These are phyloP conservation scores for Acanthosoma haemorrhoidale DNA, from an alignment of 2,888 invertebrate species.

Conservation along the genomic window DNA sequence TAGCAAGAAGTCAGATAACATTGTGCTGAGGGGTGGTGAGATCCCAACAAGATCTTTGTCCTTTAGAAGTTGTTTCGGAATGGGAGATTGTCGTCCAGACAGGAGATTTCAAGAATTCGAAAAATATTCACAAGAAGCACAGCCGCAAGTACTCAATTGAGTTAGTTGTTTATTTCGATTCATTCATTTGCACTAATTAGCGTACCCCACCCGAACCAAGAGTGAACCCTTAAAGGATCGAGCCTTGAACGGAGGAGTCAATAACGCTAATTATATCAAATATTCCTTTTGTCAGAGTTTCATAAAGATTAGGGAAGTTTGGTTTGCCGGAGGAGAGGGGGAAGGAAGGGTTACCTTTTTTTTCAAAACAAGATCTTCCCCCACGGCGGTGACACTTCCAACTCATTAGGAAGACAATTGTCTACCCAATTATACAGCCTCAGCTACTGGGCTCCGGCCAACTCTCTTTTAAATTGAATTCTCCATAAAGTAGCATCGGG, in stretches of 20 bases:
- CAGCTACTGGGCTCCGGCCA: too few species aligned
- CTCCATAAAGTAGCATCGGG: background rate
- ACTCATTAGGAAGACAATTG: conserved; percentile 27
- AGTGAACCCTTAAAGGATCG: background rate
- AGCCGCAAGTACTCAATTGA: too few species aligned
- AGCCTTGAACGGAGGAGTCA: background rate
- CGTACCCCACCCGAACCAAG: background rate
- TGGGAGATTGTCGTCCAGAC: too few species aligned
- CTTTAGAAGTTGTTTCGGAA: too few species aligned
- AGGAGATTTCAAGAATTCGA: too few species aligned
- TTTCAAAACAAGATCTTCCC: background rate
- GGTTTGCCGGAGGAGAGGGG: background rate
- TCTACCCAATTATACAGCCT: conserved; percentile 14
- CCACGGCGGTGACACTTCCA: conserved; percentile 16
- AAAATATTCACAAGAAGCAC: too few species aligned
- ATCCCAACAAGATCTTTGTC: too few species aligned
- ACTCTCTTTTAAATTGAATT: conserved; percentile 2
- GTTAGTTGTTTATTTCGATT: background rate
- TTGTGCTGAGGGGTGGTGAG: too few species aligned
- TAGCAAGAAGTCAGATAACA: too few species aligned
- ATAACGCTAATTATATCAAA: conserved; percentile 4
- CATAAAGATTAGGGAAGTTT: background rate
- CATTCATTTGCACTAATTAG: background rate
- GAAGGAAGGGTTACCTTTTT: background rate
- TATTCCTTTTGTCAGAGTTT: background rate